Percentiles rank a stretch among this genome's conserved stretches.
Evolutionary conservation across 2,888 invertebrate species (phyloP).

Genomic region (Conchocele bisecta): DNA sequence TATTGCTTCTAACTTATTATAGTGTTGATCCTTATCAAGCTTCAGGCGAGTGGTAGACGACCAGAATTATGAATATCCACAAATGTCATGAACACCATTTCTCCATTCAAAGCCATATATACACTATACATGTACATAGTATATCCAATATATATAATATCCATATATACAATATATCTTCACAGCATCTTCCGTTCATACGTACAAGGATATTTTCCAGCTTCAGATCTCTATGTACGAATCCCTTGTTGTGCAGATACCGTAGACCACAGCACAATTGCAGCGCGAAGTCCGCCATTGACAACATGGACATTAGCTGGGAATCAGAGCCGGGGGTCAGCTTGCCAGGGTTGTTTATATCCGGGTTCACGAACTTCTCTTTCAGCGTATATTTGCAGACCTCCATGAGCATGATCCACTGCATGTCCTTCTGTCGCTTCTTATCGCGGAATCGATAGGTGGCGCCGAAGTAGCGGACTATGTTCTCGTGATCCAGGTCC

Average conservation of each 20-base stretch:
- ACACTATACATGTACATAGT: too few species aligned
- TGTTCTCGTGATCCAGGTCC: constrained; percentile 72
- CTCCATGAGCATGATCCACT: constrained; percentile 77
- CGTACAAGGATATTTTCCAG: constrained; percentile 77
- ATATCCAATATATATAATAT: too few species aligned
- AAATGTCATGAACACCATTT: too few species aligned
- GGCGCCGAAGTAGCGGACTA: constrained; percentile 74
- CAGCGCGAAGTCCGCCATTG: constrained; percentile 61
- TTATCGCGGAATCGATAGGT: constrained; percentile 54
- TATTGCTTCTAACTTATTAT: too few species aligned
- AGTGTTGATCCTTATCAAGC: too few species aligned
- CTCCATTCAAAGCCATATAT: too few species aligned
- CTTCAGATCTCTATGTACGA: constrained; percentile 78
- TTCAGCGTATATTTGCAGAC: constrained; percentile 72
- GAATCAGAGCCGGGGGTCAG: constrained; percentile 5
- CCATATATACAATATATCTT: too few species aligned
- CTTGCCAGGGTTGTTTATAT: constrained; percentile 54
- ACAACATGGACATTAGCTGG: constrained; percentile 59
- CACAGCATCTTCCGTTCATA: too few species aligned
- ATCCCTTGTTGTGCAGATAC: constrained; percentile 72
- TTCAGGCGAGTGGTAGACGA: too few species aligned
- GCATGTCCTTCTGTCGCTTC: constrained; percentile 55
- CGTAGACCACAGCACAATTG: constrained; percentile 69
- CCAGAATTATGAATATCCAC: too few species aligned
- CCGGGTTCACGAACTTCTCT: constrained; percentile 52